Evolutionary conservation across 2,113 vertebrate species (phyloP), one percentile per base, ranked within the genome.

Genomic region (Mus musculus): DNA sequence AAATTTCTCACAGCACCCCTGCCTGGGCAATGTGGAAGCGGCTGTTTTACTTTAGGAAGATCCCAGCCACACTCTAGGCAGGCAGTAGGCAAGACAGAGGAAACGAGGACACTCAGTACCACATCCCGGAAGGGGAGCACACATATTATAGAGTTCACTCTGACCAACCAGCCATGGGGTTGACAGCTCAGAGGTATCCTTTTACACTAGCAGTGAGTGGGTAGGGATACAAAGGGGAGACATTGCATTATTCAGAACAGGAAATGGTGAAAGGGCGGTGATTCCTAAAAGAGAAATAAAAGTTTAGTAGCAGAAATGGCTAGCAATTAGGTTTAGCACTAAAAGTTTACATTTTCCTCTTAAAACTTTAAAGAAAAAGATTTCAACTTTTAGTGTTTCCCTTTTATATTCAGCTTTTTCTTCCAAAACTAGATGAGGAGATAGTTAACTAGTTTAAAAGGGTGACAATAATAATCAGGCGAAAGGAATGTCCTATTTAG

Each of bases 311-410:
- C 1, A 95, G 36, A 96, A 93, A 82, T 20, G 28, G 56, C 69
- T 61, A 93, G 33, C 94, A 96, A 89, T 86, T 91, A 93, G 49
- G 20, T 56, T 28, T 88, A 49, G 26, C 12, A 82, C n/a, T 56
- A 69, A 72, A 91, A 84, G 36, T 89, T 91, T 75, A 65, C 6
- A 56, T 84, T 91, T 93, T 39, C 30, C 52, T 28, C 30, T 84
- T 61, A 93, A 93, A 54, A 80, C 1, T 59, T 92, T 82, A 73
- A 95, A 85, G 6, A 85, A 56, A 85, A 88, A 36, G 4, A 77
- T 8, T 75, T 24, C 5, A 75, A 67, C 13, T 77, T 96, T 80
- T 54, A 94, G 19, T 91, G 9, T 72, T 86, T 61, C 13, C 24
- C 17, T 94, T 96, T 90, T 22, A 88, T 65, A 46, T 30, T 88